phyloP scores from a whole-genome alignment of 2,888 invertebrate species.

The Parapristionchus giblindavisi region DNA sequence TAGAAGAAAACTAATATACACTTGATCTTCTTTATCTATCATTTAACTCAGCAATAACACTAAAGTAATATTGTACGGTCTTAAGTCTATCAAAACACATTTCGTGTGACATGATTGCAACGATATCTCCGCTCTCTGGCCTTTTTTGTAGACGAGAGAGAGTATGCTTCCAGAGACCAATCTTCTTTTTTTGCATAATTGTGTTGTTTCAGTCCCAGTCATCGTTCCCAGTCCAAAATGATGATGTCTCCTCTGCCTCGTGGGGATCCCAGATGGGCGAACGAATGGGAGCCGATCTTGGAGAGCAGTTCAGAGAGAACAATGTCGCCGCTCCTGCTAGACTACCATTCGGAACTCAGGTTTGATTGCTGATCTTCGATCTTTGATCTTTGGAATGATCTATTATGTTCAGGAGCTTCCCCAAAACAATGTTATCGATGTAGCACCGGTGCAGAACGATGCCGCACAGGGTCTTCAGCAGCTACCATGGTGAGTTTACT shows the following conservation, averaged over 20 bases:
- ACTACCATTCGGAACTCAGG: slow-evolving; percentile 33
- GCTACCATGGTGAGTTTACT: slow-evolving; percentile 31
- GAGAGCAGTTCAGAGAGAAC: slow-evolving; percentile 18
- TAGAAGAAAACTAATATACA: background rate
- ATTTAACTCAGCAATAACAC: too few relatives aligned
- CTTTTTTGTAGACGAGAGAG: too few relatives aligned
- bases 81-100: too few relatives aligned
- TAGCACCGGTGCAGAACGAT: background rate
- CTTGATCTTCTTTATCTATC: background rate
- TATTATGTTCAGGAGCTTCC: slow-evolving; percentile 18
- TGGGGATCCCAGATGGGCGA: slow-evolving; percentile 9
- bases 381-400: background rate
- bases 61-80: too few relatives aligned
- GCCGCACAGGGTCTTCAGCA: slow-evolving; percentile 22
- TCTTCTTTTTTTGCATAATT: too few relatives aligned
- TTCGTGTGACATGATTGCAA: too few relatives aligned
- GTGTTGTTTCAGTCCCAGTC: slow-evolving; percentile 4
- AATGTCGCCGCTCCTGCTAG: background rate
- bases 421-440: slow-evolving; percentile 28
- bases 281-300: slow-evolving; percentile 3
- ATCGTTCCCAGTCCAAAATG: slow-evolving; percentile 23
- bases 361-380: background rate
- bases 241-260: background rate
- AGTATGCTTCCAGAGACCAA: too few relatives aligned
- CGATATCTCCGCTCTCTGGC: too few relatives aligned